These are phyloP conservation scores for Potamarius usumacintae DNA, from an alignment of 2,113 vertebrate species.

Conservation along the genomic window DNA sequence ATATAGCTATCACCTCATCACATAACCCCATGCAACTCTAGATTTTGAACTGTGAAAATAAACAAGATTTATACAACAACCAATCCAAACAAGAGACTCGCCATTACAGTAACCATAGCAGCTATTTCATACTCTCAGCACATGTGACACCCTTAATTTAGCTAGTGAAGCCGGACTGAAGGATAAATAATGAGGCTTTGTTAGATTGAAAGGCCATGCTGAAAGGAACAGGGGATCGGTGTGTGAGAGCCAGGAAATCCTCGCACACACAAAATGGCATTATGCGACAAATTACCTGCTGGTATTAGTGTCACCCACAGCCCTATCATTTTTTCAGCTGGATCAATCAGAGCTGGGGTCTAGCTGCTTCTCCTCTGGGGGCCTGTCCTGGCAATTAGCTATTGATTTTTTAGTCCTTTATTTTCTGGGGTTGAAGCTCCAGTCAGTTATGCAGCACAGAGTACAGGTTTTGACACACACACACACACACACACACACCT, in stretches of 20 bases:
- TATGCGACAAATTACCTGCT: slow-evolving; percentile 74
- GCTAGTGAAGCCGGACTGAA: slow-evolving; percentile 61
- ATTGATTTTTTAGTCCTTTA: slow-evolving; percentile 56
- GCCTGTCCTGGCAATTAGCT: slow-evolving; percentile 55
- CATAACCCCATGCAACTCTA: not conserved
- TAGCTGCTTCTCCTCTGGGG: slow-evolving; percentile 32
- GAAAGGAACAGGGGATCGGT: slow-evolving; percentile 41
- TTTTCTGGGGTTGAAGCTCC: slow-evolving; percentile 47
- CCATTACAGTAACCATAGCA: not conserved
- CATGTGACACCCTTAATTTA: slow-evolving; percentile 64
- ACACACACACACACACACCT: slow-evolving; percentile 20
- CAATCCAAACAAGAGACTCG: not conserved
- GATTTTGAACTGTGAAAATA: not conserved
- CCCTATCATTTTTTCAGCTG: slow-evolving; percentile 59
- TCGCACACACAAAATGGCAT: slow-evolving; percentile 65
- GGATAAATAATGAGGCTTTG: slow-evolving; percentile 72
- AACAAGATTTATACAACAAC: not conserved
- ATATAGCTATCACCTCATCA: not conserved
- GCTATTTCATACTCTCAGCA: slow-evolving; percentile 1
- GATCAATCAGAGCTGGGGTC: slow-evolving; percentile 61
- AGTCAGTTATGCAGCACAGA: slow-evolving; percentile 34
- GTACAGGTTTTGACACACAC: slow-evolving; percentile 12
- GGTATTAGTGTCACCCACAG: slow-evolving; percentile 66
- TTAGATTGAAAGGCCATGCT: slow-evolving; percentile 63
- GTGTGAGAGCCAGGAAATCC: slow-evolving; percentile 55